Percentiles rank a stretch among this genome's conserved stretches.
Conservation (phyloP, 2,113 vertebrate genomes). For the Uria lomvia region DNA sequence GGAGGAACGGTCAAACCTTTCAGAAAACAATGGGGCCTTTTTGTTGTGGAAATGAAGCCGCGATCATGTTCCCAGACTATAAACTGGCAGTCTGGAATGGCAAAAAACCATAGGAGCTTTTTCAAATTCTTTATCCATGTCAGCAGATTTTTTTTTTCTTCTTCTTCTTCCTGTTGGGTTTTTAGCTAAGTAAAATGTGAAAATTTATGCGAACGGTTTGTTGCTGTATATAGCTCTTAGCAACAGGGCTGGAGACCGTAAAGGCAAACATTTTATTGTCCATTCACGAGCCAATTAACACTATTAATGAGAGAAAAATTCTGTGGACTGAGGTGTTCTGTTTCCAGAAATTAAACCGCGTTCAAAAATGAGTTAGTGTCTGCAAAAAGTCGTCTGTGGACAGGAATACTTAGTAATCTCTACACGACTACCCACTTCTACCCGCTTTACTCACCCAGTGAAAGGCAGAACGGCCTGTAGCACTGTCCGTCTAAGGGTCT, state of each 20-base stretch:
- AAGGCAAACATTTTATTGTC: background rate
- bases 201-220: conserved; percentile 16
- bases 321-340: background rate
- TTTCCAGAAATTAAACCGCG: background rate
- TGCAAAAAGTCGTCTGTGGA: background rate
- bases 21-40: conserved; percentile 40
- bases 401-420: background rate
- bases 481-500: background rate
- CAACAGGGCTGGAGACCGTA: background rate
- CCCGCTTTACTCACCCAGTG: background rate
- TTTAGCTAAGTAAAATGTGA: conserved; percentile 8
- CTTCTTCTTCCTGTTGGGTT: background rate
- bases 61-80: conserved; percentile 49
- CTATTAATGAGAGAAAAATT: background rate
- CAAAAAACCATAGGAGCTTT: conserved; percentile 24
- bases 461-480: background rate
- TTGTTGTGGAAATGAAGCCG: conserved; percentile 62
- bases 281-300: background rate
- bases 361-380: background rate
- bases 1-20: conserved; percentile 41
- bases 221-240: conserved; percentile 15
- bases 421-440: background rate
- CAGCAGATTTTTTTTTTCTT: conserved; percentile 4
- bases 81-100: conserved; percentile 44
- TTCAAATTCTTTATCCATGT: conserved; percentile 61